Conservation (phyloP, 64 coral and sea anemone genomes). For the Porites lutea region DNA sequence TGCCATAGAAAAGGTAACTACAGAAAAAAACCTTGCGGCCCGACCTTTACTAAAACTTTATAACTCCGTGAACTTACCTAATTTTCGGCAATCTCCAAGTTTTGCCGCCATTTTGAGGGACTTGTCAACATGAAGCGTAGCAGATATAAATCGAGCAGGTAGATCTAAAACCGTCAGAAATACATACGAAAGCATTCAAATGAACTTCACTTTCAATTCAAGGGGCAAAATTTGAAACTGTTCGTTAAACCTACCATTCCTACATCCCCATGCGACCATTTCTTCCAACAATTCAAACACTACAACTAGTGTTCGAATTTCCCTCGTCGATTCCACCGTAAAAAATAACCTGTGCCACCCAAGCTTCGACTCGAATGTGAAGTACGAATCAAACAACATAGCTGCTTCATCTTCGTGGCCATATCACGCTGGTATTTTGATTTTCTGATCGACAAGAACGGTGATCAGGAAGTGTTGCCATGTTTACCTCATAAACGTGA, state of each 20-base stretch:
- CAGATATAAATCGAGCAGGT: slow-evolving; percentile 33
- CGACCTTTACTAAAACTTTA: slow-evolving; percentile 2
- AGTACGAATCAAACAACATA: slow-evolving; percentile 1
- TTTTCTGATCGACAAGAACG: no score
- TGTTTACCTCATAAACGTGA: no score
- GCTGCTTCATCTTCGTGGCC: background rate
- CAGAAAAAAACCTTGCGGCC: no score
- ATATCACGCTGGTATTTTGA: no score
- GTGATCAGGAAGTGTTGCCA: no score
- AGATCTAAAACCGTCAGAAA: slow-evolving; percentile 38
- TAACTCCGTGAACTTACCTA: slow-evolving; percentile 36
- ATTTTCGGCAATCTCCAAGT: slow-evolving; percentile 44
- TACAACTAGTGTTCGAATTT: slow-evolving; percentile 15
- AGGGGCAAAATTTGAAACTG: no score
- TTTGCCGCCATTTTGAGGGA: slow-evolving; percentile 28
- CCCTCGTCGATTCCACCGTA: slow-evolving; percentile 6
- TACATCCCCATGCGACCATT: no score
- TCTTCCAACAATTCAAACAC: no score
- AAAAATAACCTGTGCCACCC: background rate
- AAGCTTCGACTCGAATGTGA: slow-evolving; percentile 12
- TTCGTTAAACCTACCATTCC: no score
- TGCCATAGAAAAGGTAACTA: no score
- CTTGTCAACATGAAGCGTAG: slow-evolving; percentile 8
- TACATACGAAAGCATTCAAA: slow-evolving; percentile 21
- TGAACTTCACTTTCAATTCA: slow-evolving; percentile 8